Evolutionary conservation across 2,113 vertebrate species (phyloP).

Genomic region (Dromiciops gliroides): DNA sequence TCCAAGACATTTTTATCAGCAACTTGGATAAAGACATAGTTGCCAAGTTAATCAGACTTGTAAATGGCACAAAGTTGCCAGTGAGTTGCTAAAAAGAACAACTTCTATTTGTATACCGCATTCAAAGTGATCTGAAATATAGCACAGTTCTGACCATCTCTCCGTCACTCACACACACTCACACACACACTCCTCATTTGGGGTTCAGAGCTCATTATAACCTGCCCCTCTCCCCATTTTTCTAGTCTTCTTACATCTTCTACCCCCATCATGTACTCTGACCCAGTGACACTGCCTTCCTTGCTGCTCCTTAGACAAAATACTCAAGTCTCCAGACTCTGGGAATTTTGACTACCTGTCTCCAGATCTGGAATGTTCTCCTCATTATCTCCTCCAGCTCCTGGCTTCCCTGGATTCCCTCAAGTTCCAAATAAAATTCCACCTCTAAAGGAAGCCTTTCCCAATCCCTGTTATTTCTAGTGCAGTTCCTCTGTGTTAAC

Average conservation of each 20-base stretch:
- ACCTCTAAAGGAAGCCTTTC: background rate
- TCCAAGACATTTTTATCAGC: background rate
- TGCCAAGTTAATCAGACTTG: background rate
- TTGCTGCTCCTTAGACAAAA: background rate
- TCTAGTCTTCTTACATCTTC: background rate
- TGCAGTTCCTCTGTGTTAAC: background rate
- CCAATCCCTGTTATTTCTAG: background rate
- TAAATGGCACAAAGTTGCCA: background rate
- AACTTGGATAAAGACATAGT: background rate
- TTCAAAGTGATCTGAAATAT: background rate
- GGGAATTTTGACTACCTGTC: background rate
- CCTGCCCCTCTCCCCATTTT: too few species aligned
- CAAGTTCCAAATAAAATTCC: background rate
- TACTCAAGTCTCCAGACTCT: too few species aligned
- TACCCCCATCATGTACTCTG: background rate
- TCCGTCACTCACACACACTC: too few species aligned
- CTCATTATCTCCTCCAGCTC: background rate
- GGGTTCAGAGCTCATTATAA: too few species aligned
- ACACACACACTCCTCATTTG: too few species aligned
- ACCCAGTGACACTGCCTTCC: background rate
- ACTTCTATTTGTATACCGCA: background rate
- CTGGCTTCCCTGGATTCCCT: background rate
- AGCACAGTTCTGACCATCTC: background rate
- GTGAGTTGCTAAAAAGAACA: background rate
- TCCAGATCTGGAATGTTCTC: background rate